Conservation (phyloP, 2,113 vertebrate species). For the Tiliqua scincoides region DNA sequence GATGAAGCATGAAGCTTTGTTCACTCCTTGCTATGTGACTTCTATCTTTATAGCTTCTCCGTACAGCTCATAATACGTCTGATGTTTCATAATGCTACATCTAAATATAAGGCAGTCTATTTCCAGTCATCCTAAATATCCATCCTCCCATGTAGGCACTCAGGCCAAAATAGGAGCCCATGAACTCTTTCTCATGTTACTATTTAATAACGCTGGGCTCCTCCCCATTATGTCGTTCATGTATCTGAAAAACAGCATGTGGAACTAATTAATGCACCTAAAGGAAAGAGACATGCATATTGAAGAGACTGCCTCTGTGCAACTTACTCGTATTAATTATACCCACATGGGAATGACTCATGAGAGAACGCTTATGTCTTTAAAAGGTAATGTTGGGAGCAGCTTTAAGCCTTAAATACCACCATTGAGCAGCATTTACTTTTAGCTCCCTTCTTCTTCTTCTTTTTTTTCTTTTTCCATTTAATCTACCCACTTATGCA, state of each 20-base stretch:
- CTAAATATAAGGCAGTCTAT: conserved; percentile 64
- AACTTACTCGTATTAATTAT: conserved; percentile 39
- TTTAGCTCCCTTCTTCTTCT: conserved; percentile 19
- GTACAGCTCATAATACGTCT: conserved; percentile 17
- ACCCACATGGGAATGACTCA: conserved; percentile 44
- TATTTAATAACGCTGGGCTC: conserved; percentile 70
- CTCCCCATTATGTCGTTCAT: conserved; percentile 64
- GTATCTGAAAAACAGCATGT: conserved; percentile 46
- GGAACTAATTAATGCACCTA: conserved; percentile 57
- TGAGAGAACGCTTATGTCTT: conserved; percentile 41
- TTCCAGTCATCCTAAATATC: conserved; percentile 49
- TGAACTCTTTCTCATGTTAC: conserved; percentile 67
- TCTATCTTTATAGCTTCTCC: conserved; percentile 41
- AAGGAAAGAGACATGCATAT: conserved; percentile 59
- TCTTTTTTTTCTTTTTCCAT: conserved; percentile 40
- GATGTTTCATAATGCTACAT: conserved; percentile 41
- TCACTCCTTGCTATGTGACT: conserved; percentile 11
- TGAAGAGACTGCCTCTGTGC: conserved; percentile 34
- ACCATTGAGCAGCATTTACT: conserved; percentile 30
- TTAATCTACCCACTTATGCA: conserved; percentile 73
- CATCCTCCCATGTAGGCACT: conserved; percentile 49
- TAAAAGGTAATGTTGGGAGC: conserved; percentile 46
- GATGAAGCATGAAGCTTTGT: background rate
- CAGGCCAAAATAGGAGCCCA: conserved; percentile 62
- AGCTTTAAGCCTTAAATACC: conserved; percentile 37